Percentiles rank a stretch among this genome's conserved stretches.
Evolutionary conservation across 2,888 invertebrate genomes (phyloP).

Genomic region (Apoderus coryli): DNA sequence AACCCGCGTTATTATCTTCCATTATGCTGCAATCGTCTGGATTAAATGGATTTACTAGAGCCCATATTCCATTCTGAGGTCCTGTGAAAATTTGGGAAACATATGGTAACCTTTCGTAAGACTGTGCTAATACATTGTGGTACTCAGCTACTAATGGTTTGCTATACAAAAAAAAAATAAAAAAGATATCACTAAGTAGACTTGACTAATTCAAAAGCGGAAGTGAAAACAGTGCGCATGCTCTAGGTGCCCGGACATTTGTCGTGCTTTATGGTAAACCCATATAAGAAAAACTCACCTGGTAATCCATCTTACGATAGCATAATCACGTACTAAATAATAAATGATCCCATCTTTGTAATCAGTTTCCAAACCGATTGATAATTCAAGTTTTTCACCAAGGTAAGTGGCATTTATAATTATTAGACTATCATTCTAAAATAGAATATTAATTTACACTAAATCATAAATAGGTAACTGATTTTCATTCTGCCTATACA

Average conservation of each 20-base stretch:
- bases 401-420: conserved; percentile 22
- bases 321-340: conserved; percentile 32
- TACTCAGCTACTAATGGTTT: conserved; percentile 26
- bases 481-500: no score
- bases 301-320: conserved; percentile 34
- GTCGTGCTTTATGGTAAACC: no score
- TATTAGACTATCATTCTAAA: conserved; percentile 7
- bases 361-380: conserved; percentile 32
- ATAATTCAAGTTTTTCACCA: conserved; percentile 33
- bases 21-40: conserved; percentile 18
- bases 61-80: conserved; percentile 25
- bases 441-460: no score
- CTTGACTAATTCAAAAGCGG: no score
- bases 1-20: conserved; percentile 3
- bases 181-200: no score
- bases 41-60: conserved; percentile 23
- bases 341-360: conserved; percentile 32
- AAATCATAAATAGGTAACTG: no score
- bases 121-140: conserved; percentile 27
- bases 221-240: no score
- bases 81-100: conserved; percentile 26
- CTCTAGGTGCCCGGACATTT: not conserved
- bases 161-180: conserved; percentile 21
- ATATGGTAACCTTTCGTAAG: conserved; percentile 25
- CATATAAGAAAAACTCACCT: no score